Base-by-base conservation (phyloP, 2,113 vertebrate species). In the Micronisus gabar region DNA sequence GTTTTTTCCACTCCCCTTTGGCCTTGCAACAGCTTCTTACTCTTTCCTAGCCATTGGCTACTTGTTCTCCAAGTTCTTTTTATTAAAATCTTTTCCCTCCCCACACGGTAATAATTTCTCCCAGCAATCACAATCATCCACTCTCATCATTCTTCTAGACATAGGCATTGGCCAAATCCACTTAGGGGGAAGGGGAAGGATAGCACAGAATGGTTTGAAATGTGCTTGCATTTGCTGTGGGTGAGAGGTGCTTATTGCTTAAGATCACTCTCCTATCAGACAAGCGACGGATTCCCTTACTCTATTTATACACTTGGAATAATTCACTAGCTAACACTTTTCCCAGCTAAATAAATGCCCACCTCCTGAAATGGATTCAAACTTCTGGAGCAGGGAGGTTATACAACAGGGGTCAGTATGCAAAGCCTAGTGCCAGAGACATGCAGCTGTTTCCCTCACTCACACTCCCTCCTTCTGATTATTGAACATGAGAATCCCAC, bases 381-480 rank as follows among this genome's bases (percentile, higher is more conserved):
- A 61, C 47, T 95, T 81, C 70, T 80, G 88, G 83, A 86, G 83
- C 74, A 93, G 3, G 6, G 79, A 96, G 87, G 96, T 92, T 94
- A 95, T 81, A 93, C 92, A 96, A 96, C 86, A 81, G 52, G 41
- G 94, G 96, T 93, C 95, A 96, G 95, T 61, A 83, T 82, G 96
- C 92, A 95, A 97, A 97, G 75, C 34, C n/a, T 41, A 63, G 65
- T 85, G 87, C 97, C 94, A 90, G 80, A 96, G 82, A 90, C 12
- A 72, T 38, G 88, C 98, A 98, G 97, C 98, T 98, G 97, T 93
- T 97, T 96, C 98, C 72, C 96, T 98, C 98, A 97, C 95, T 98
- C 98, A 98, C 90, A 68, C 40, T 86, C 66, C 74, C 96, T 97
- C 96, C 95, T 86, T 86, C 91, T 94, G 87, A 85, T 97, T 95